These are phyloP conservation scores for Diacarnus erythraeanus DNA, from an alignment of 37 sponge, comb jelly and placozoan genomes.

Conservation along the genomic window DNA sequence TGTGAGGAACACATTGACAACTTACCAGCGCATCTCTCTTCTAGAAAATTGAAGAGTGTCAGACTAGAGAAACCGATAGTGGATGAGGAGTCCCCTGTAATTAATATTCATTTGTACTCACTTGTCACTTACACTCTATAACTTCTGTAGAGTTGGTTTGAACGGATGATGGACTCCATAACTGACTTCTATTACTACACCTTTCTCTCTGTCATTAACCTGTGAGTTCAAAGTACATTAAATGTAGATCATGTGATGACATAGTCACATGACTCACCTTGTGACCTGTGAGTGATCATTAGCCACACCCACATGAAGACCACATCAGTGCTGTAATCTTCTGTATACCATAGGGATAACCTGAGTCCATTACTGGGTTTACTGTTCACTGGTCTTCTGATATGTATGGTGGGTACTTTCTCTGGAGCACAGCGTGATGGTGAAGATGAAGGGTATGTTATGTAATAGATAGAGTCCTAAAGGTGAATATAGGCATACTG, in stretches of 20 bases:
- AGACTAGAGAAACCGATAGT: neutral
- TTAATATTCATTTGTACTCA: neutral
- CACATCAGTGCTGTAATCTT: neutral
- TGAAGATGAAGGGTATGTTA: neutral
- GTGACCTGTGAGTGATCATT: too few species aligned
- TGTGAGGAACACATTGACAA: conserved; percentile 5
- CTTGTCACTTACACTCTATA: neutral
- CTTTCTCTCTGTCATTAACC: neutral
- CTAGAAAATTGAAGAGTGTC: neutral
- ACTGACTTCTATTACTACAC: conserved; percentile 3
- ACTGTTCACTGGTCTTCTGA: neutral
- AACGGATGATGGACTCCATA: too few species aligned
- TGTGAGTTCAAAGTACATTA: neutral
- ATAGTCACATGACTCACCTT: conserved; percentile 6
- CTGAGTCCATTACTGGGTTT: neutral
- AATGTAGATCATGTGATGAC: neutral
- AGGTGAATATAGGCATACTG: too few species aligned
- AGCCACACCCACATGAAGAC: neutral
- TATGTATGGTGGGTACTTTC: neutral
- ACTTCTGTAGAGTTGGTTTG: conserved; percentile 17
- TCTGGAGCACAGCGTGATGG: neutral
- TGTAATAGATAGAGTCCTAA: too few species aligned
- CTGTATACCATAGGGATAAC: neutral
- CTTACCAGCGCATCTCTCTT: neutral
- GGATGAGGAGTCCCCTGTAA: conserved; percentile 47